Base-by-base conservation (phyloP, 1,140 invertebrate genomes). In the Batillaria attramentaria region DNA sequence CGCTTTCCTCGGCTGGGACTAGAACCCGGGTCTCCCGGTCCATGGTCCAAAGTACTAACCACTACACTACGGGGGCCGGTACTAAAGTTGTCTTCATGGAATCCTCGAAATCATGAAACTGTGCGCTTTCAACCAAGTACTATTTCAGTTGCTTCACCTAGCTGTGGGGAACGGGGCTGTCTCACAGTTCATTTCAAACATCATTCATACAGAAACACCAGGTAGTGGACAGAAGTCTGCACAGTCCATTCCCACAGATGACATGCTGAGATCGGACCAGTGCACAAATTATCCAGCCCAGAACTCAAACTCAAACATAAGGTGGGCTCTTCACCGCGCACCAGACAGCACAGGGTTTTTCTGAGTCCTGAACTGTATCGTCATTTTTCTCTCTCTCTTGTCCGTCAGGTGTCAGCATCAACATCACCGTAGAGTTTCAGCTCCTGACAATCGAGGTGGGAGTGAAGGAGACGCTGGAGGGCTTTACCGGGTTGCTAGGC, bases 251-350 rank as follows among this genome's bases (percentile, higher is more conserved):
- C 18, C 28, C 35, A 37, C 68, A 69, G 6, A 18, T n/a, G 13
- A 10, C 35, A 69, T n/a, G 10, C 20, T 10, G 8, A 37, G 6
- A n/a, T 33, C 35, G n/a, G 28, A 69, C 68, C 28, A n/a, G n/a
- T 35, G 37, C 68, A 69, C 68, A 69, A 8, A 69, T 35, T 33
- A n/a, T 10, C 33, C 16, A 8, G n/a, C 68, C 6, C 13, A 69
- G 28, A 69, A 69, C 68, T 10, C 68, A 69, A n/a, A 69, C 68
- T 8, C 68, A 69, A n/a, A 69, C 68, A 69, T n/a, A n/a, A n/a
- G n/a, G n/a, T n/a, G n/a, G n/a, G n/a, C n/a, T n/a, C n/a, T n/a
- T n/a, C n/a, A n/a, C n/a, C 35, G n/a, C 68, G 18, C 68, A 37
- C 68, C 18, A 16, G 37, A 16, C 28, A 16, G 37, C 68, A 62